Percentiles rank a stretch among this genome's conserved stretches.
phyloP scores from a whole-genome alignment of 2,888 invertebrate species.

The Pyrgus malvae region DNA sequence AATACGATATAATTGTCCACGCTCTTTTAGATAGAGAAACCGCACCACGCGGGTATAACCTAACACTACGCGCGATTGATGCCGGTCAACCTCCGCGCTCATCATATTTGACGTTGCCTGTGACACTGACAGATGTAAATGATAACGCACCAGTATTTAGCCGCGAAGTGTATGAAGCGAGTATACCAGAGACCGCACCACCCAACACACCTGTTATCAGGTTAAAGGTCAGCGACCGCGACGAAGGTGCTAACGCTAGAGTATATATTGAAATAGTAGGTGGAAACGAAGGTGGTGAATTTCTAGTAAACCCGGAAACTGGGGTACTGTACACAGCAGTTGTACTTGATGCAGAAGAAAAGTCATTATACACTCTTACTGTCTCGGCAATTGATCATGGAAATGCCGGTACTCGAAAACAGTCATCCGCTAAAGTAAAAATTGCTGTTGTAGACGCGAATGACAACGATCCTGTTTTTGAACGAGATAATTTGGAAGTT shows the following conservation, averaged over 20 bases:
- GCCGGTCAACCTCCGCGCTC: constrained; percentile 89
- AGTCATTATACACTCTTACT: constrained; percentile 92
- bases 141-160: constrained; percentile 94
- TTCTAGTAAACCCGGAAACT: constrained; percentile 92
- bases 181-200: constrained; percentile 94
- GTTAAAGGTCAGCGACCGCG: constrained; percentile 92
- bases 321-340: constrained; percentile 94
- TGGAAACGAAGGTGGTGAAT: constrained; percentile 95
- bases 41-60: constrained; percentile 91
- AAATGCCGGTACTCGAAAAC: constrained; percentile 90
- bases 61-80: constrained; percentile 93
- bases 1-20: constrained; percentile 90
- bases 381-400: constrained; percentile 95
- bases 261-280: constrained; percentile 94
- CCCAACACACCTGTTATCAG: constrained; percentile 93
- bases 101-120: constrained; percentile 90
- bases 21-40: constrained; percentile 89
- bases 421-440: constrained; percentile 95
- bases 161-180: constrained; percentile 92
- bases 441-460: constrained; percentile 95
- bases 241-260: constrained; percentile 91
- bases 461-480: constrained; percentile 96
- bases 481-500: constrained; percentile 85
- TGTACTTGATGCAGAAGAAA: constrained; percentile 91
- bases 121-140: constrained; percentile 90